Base-by-base conservation (phyloP, 2,888 invertebrate genomes). In the Nudaria mundana region DNA sequence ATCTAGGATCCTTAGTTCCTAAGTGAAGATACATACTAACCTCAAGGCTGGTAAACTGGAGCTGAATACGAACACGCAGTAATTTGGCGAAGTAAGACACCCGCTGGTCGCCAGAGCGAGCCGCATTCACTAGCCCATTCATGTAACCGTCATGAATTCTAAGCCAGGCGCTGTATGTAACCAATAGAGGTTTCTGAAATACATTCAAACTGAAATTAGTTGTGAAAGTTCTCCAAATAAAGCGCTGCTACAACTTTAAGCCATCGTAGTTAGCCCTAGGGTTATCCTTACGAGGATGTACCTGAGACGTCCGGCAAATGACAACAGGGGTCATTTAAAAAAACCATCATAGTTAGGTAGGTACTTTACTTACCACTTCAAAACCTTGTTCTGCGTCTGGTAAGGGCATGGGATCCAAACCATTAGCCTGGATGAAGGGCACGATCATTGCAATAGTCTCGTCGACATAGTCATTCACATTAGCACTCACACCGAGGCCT, bases 131-230 rank as follows among this genome's bases (percentile, higher is more conserved):
- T 10, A 91, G 57, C 3, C 90, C 90, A 5, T 78, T 76, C 77
- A 90, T 76, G 56, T 68, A 60, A 1, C 91, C 91, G 40, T 88
- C 66, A 34, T 78, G 72, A 46, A 91, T 72, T 40, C 71, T 78
- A 38, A 91, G 55, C 76, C 83, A 81, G 0, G 91, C 91, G 49
- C 89, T 87, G 67, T 90, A 90, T 1, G 85, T 89, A 25, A 90
- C 69, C 36, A 83, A 58, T 6, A 89, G 4, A 2, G 81, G 74
- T 56, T 71, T 81, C 90, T 90, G 66, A 16, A 73, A 48, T 35
- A 39, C 8, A 7, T 2, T 5, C n/a, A 2, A 23, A 10, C 10
- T 10, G 5, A 3, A n/a, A 23, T 23, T 23, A 23, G 22, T 7
- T 22, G n/a, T 23, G 10, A 23, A 16, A 29, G 3, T 16, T 8